Evolutionary conservation across 2,888 invertebrate species (phyloP), one percentile per base, ranked within the genome.

Genomic region (Synanthedon formicaeformis): DNA sequence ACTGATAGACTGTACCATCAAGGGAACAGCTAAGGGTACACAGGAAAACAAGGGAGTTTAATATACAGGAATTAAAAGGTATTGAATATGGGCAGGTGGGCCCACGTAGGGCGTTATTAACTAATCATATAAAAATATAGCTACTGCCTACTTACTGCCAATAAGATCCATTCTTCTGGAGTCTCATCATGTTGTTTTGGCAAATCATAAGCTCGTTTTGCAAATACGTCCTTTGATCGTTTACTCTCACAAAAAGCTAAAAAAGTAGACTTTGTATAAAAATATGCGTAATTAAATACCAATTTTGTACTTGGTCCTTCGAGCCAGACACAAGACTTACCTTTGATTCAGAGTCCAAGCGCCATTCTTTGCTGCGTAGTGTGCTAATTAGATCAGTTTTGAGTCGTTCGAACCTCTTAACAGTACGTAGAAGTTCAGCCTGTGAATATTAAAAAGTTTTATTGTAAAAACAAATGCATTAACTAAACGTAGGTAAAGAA

Each of bases 311-410:
- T 10, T 34, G 49, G 16, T 49, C 49, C 49, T 49, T 49, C 27
- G 23, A 12, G 16, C 51, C 40, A 8, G 16, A 53, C 41, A 48
- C 53, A 12, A 41, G n/a, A 45, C 45, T 10, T 64, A 87, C 88
- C 82, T 88, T 88, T 1, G 88, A 88, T 68, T 88, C 88, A 0
- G 87, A 88, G 60, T 88, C 88, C 60, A 88, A 63, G 6, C 86
- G 81, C 88, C 88, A 88, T 58, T 88, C 88, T 58, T 83, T 87
- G 60, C 88, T 87, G 13, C 88, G 78, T 41, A 88, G 64, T 4
- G 86, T 86, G 59, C 88, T 88, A 56, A 87, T 75, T 55, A 88
- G 64, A 55, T 88, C 88, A 0, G 88, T 88, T 65, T 87, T 88
- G 54, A 87, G 72, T 58, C 88, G 73, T 59, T 88, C 88, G 54